Conservation (phyloP, 2,888 invertebrate species). For the Caenorhabditis sp. region DNA sequence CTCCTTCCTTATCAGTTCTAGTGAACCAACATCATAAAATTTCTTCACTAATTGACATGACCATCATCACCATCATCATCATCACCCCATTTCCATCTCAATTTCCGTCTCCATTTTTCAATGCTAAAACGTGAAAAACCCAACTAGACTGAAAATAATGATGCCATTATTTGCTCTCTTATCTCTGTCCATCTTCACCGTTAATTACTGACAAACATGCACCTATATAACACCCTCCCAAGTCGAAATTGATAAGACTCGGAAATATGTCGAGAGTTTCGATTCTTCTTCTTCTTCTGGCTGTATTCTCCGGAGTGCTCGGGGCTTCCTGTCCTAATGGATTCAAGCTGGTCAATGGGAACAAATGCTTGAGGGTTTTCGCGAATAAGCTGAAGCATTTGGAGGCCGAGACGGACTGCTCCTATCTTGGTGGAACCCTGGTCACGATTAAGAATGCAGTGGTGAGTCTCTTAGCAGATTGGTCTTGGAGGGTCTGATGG, state of each 20-base stretch:
- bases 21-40: too few relatives aligned
- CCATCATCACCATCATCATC: conserved; percentile 1
- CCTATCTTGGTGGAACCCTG: conserved; percentile 17
- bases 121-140: too few relatives aligned
- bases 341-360: conserved; percentile 17
- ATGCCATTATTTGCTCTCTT: not conserved
- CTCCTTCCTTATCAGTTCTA: not conserved
- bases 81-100: not conserved
- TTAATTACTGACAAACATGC: not conserved
- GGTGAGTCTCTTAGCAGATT: conserved; percentile 2
- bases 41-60: not conserved
- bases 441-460: conserved; percentile 23
- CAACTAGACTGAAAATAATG: not conserved
- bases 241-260: not conserved
- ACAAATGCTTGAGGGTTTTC: conserved; percentile 21
- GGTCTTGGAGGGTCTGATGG: too few relatives aligned
- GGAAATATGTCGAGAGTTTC: conserved; percentile 1
- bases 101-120: too few relatives aligned
- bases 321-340: not conserved
- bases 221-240: not conserved
- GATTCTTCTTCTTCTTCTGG: not conserved
- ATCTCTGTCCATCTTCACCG: not conserved
- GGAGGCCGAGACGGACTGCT: conserved; percentile 17
- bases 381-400: conserved; percentile 7
- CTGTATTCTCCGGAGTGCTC: not conserved